Base-by-base conservation (phyloP, 2,888 invertebrate species). In the Sarcophaga caerulescens region DNA sequence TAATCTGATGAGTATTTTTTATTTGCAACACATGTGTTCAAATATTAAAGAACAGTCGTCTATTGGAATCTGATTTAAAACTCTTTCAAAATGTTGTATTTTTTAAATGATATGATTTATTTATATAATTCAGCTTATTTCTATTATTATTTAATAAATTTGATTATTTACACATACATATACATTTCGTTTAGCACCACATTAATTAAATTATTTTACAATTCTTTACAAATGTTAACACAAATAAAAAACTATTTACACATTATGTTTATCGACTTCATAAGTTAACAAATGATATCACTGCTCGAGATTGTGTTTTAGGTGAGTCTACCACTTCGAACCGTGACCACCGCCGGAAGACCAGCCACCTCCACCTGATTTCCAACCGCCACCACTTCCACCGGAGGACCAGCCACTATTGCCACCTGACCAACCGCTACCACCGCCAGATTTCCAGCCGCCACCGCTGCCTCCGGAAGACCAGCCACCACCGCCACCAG, bases 361-460 rank as follows among this genome's bases (percentile, higher is more conserved):
- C 81, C 78, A 78, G 8, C 77, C 71, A 63, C 83, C 60, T n/a
- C 85, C 81, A 35, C 81, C 81, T 45, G 70, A 69, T 76, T 81
- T 87, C 59, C 88, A 88, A 45, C 89, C 87, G 21, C 88, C 84
- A n/a, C 70, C 63, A 4, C 86, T 60, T 5, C 77, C 63, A 5
- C 83, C 84, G 21, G 79, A 75, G 10, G 74, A 70, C 78, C 84
- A 74, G 25, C 81, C 85, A 62, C 87, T 63, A 12, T 69, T 87
- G 47, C 89, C 88, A 52, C 87, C 88, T 57, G 88, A 88, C 62
- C 87, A 86, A 5, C 88, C 85, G 65, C 89, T 81, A 17, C 89
- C 87, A n/a, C 88, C 84, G 3, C 87, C 87, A 17, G 86, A 86
- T 68, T 84, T 87, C 69, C 88, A 88, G 52, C 89, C 88, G 59